Conservation (phyloP, 1,140 invertebrate genomes). For the Pollicipes pollicipes region DNA sequence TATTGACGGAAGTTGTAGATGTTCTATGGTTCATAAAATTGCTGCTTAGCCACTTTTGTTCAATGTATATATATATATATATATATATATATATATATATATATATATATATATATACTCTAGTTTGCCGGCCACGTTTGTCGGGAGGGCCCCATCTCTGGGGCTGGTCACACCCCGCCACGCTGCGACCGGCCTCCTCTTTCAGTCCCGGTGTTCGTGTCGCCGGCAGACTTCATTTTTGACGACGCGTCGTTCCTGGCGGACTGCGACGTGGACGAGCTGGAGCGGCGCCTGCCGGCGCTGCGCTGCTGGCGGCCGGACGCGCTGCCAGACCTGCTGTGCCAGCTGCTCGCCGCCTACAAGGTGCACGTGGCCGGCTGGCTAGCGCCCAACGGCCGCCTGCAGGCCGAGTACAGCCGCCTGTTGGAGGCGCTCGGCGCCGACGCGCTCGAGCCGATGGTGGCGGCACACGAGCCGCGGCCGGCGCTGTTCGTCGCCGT, state of each 20-base stretch:
- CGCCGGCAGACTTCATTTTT: neutral
- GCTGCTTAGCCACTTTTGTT: too few relatives aligned
- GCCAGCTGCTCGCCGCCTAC: neutral
- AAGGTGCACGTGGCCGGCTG: neutral
- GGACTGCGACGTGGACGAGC: neutral
- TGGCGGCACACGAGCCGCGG: neutral
- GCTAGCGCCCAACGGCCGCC: neutral
- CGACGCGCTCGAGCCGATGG: neutral
- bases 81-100: too few relatives aligned
- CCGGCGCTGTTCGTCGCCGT: neutral
- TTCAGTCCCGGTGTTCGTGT: too few relatives aligned
- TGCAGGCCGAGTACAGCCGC: neutral
- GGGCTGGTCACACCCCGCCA: too few relatives aligned
- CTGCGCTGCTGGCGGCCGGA: neutral
- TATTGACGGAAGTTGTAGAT: too few relatives aligned
- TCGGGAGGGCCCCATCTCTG: too few relatives aligned
- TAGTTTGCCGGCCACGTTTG: too few relatives aligned
- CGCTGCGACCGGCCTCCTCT: too few relatives aligned
- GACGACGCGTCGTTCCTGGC: neutral
- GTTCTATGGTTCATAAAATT: too few relatives aligned
- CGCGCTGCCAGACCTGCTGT: neutral
- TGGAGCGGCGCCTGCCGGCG: neutral
- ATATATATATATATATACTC: too few relatives aligned
- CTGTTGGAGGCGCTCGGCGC: neutral
- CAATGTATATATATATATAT: too few relatives aligned